Conservation (phyloP, 2,888 invertebrate genomes). For the Phytoseiulus persimilis region DNA sequence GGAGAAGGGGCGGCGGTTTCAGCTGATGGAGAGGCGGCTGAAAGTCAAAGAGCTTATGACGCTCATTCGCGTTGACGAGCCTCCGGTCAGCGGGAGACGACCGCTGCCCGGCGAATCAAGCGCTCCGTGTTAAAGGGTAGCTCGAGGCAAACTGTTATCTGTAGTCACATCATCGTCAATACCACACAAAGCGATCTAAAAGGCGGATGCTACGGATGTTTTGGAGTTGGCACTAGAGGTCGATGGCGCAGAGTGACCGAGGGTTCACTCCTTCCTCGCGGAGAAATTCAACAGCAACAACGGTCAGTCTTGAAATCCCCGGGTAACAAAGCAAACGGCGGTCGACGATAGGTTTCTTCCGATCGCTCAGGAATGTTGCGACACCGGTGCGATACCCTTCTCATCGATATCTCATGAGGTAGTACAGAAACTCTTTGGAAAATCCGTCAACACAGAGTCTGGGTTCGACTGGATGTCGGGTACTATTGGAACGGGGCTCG, state of each 20-base stretch:
- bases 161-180: background rate
- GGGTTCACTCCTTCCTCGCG: background rate
- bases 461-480: background rate
- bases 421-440: background rate
- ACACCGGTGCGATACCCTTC: background rate
- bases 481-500: background rate
- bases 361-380: background rate
- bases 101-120: background rate
- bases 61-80: background rate
- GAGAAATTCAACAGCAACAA: background rate
- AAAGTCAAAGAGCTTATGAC: constrained; percentile 36
- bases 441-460: background rate
- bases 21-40: constrained; percentile 40
- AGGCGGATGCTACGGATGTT: background rate
- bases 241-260: background rate
- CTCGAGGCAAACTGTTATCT: background rate
- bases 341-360: background rate
- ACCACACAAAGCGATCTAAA: background rate
- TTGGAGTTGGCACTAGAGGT: background rate
- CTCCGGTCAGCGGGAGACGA: background rate
- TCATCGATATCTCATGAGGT: background rate
- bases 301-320: background rate
- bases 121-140: background rate
- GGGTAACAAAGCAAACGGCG: background rate
- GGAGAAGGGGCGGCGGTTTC: constrained; percentile 43